Evolutionary conservation across 2,797 vertebrate species (phyloP), one percentile per base, ranked within the genome.

Genomic region (Cyprinella venusta): DNA sequence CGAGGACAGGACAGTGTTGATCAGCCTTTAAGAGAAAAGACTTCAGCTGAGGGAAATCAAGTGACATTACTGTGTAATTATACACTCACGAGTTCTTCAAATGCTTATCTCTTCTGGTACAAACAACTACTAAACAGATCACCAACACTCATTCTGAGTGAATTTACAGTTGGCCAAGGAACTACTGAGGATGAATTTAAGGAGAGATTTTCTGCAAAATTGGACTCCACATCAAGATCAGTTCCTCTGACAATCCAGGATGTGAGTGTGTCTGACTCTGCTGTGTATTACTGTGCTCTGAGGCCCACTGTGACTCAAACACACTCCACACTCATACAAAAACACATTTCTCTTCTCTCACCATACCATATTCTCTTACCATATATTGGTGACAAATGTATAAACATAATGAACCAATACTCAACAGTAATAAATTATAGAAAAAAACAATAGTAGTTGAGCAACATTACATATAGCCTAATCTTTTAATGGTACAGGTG

Each of bases 101-200:
- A 64, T 48, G 38, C 76, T 21, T 64, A 77, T 77, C 56, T 77
- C 8, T 77, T 8, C 9, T 90, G 90, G 89, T 90, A 87, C 52
- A 80, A 12, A 50, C 26, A 76, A 61, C 50, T 21, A 48, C 36
- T 26, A 65, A 38, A 33, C 75, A 79, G 45, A 61, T 16, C 84
- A 38, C 65, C 24, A 24, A n/a, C 21, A 59, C 81, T 84, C 50
- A 76, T 67, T 13, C 40, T 75, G 71, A 80, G 21, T 69, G 15
- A 38, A 0, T 42, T n/a, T 64, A 2, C 21, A 2, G 1, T 70
- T 70, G n/a, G 50, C 1, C 9, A 75, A 76, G 81, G 12, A 45
- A 45, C 10, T 4, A 12, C 48, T 2, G 71, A 54, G 10, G 15
- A n/a, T 2, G 71, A 26, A 36, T 54, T 74, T 19, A 54, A 54